Evolutionary conservation across 2,888 invertebrate species (phyloP), one percentile per base, ranked within the genome.

Genomic region (Scaptomyza polygonia): DNA sequence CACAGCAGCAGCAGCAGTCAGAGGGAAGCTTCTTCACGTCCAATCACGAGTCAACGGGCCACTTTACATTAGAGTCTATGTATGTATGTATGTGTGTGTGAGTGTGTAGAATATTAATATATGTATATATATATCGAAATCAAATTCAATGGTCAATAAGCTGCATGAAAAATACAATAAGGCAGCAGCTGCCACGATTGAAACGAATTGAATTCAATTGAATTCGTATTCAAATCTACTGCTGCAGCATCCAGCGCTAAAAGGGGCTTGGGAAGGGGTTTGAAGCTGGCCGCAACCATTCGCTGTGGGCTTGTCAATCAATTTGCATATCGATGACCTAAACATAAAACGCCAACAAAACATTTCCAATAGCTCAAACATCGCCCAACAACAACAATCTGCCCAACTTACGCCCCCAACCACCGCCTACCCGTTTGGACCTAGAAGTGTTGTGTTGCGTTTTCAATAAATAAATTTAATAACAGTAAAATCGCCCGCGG

Each of bases 391-490:
- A 5, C 2, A 32, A 16, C 36, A n/a, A 5, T 5, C 21, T 4
- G 5, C 7, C 44, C 5, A 36, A 18, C 18, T 3, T 0, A 9
- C 12, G 4, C n/a, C 16, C 11, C 25, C 9, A 34, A 5, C 25
- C 44, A 45, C 16, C 47, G 2, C 2, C 16, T 47, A 11, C 12
- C 14, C 14, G 1, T 36, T 36, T 14, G 16, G 16, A 9, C 5
- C 16, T 6, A 32, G n/a, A n/a, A n/a, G n/a, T 48, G 30, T 18
- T 32, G 32, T 32, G 18, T 42, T 39, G 32, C 48, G 55, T 34
- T 82, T 75, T 72, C 84, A 83, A 81, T 86, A 82, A 81, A 82
- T 83, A 77, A 83, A 81, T 72, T 72, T 64, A 70, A 86, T 86
- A 80, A 72, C 64, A 58, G 40, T 57, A 51, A 69, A 79, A 58